Conservation (phyloP, 2,797 vertebrate genomes). For the Neomorphus geoffroyi region DNA sequence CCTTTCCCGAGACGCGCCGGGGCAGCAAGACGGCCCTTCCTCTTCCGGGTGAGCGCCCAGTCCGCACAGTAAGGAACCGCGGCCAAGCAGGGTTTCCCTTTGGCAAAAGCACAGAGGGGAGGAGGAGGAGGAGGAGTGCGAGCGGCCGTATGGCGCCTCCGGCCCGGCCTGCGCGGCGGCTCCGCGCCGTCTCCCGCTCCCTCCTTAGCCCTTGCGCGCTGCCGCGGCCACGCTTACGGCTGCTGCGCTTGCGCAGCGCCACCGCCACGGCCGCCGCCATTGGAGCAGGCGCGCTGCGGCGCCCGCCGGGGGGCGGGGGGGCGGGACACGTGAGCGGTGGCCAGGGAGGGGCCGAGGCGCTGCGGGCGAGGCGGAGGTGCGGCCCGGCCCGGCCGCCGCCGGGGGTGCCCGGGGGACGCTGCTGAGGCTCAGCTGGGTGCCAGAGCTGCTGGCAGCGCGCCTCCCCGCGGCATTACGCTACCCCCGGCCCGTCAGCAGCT, state of each 20-base stretch:
- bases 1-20: accelerated
- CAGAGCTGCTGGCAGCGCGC: no score
- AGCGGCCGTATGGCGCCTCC: accelerated
- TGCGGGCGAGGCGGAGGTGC: no score
- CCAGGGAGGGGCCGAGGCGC: no score
- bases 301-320: accelerated
- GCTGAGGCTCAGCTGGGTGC: no score
- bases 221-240: accelerated
- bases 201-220: accelerated
- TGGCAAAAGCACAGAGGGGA: accelerated
- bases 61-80: accelerated
- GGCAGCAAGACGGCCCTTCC: accelerated
- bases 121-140: accelerated
- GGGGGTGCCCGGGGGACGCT: no score
- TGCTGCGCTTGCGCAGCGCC: accelerated
- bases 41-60: neutral
- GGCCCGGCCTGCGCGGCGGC: accelerated
- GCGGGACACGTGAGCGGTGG: no score
- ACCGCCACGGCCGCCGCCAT: accelerated
- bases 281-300: accelerated
- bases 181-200: accelerated
- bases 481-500: no score
- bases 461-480: no score
- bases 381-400: no score
- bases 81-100: accelerated